Evolutionary conservation across 2,797 vertebrate genomes (phyloP), one percentile per base, ranked within the genome.

Genomic region (Miichthys miiuy): DNA sequence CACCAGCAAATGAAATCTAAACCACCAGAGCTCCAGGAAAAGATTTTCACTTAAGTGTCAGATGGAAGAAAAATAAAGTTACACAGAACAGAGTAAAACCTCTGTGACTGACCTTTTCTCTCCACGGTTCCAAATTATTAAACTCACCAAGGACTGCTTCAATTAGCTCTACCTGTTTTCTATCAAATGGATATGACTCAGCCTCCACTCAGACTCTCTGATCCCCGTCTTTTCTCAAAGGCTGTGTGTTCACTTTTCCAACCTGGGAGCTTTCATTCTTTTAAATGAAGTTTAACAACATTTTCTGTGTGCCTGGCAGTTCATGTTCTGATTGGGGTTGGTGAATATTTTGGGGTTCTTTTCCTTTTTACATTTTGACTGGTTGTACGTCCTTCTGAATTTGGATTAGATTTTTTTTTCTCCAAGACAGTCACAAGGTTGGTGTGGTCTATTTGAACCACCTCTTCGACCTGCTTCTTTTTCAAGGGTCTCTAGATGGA

Each of bases 211-310:
- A 69, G n/a, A 50, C 57, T 34, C 34, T 80, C 79, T 82, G 65
- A 87, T 77, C 77, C 71, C 54, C 63, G 41, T 41, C 57, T 72
- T 52, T 72, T 74, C 65, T 83, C 44, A 72, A 46, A 68, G 55
- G 61, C 56, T 69, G 23, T 34, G 18, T 67, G 48, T 87, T 89
- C 71, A 80, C 74, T 67, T 68, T 60, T 60, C 60, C 42, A 54
- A 55, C 44, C 80, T 66, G 27, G 21, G 60, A 69, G 79, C 74
- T 81, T 83, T 84, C 69, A 82, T 76, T 84, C 77, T 81, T 56
- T 82, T 30, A 77, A 86, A 88, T 87, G 80, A 87, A 72, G 52
- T 75, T 63, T 73, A 88, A 87, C 74, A 87, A 81, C 84, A 84
- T 62, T 75, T 66, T 83, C 41, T 75, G 44, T 75, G 82, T 67